Conservation (phyloP, 37 sponge, comb jelly and placozoan genomes). For the Aplysina aerophoba region DNA sequence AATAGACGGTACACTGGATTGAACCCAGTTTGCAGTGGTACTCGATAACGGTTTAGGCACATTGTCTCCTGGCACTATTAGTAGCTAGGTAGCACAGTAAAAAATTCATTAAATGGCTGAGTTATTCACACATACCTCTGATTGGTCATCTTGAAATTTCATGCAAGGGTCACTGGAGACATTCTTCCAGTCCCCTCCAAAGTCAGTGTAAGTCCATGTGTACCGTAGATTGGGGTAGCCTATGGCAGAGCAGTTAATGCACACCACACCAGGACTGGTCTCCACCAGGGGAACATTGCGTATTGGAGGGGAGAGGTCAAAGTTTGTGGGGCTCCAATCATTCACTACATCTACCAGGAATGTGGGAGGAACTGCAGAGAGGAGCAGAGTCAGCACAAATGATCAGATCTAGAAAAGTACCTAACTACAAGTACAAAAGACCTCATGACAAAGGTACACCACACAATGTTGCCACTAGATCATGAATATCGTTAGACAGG, state of each 20-base stretch:
- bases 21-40: no score
- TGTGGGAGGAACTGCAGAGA: not conserved
- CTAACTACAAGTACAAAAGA: no score
- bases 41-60: no score
- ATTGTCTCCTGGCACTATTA: no score
- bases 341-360: not conserved
- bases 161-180: not conserved
- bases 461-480: no score
- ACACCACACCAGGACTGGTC: not conserved
- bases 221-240: slow-evolving; percentile 4
- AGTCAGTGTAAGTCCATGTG: not conserved
- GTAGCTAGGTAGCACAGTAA: no score
- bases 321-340: not conserved
- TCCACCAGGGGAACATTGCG: not conserved
- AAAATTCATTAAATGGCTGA: no score
- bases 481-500: no score
- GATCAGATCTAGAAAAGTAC: no score
- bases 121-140: not conserved
- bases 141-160: not conserved
- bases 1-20: no score
- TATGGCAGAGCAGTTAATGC: slow-evolving; percentile 11
- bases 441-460: no score
- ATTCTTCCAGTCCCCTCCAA: not conserved
- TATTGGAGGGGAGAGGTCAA: not conserved
- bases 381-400: no score